These are phyloP conservation scores for Pituophis catenifer DNA, from an alignment of 2,113 vertebrate species.

Conservation along the genomic window DNA sequence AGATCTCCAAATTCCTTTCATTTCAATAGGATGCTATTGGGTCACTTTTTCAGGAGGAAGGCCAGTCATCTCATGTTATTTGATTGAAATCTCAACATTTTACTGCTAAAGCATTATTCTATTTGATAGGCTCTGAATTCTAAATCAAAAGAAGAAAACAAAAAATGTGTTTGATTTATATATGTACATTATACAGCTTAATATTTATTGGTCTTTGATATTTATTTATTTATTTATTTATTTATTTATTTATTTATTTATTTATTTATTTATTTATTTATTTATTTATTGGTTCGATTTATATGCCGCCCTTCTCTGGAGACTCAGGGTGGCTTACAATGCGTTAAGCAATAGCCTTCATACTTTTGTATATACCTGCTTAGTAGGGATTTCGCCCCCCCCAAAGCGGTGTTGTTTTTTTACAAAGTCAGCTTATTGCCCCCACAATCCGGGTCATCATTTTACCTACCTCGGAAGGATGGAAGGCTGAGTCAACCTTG, in stretches of 20 bases:
- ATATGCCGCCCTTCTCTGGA: too few species aligned
- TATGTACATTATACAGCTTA: neutral
- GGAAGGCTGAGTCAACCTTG: too few species aligned
- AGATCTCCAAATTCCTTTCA: neutral
- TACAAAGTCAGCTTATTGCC: too few species aligned
- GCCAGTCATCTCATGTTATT: neutral
- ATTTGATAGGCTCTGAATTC: neutral
- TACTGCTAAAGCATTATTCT: neutral
- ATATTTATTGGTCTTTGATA: constrained; percentile 32
- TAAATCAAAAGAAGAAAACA: neutral
- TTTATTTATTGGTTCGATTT: too few species aligned
- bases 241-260: neutral
- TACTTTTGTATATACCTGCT: too few species aligned
- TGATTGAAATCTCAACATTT: neutral
- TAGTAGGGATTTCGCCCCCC: too few species aligned
- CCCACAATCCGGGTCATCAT: too few species aligned
- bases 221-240: neutral
- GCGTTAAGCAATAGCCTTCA: too few species aligned
- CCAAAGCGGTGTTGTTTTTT: too few species aligned
- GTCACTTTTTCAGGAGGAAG: neutral
- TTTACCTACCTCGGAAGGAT: too few species aligned
- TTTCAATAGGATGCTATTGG: neutral
- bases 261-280: constrained; percentile 1
- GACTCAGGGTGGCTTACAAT: too few species aligned
- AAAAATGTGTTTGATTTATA: neutral